Conservation (phyloP, 35 echinoderm and acorn worm species). For the Strongylocentrotus purpuratus region DNA sequence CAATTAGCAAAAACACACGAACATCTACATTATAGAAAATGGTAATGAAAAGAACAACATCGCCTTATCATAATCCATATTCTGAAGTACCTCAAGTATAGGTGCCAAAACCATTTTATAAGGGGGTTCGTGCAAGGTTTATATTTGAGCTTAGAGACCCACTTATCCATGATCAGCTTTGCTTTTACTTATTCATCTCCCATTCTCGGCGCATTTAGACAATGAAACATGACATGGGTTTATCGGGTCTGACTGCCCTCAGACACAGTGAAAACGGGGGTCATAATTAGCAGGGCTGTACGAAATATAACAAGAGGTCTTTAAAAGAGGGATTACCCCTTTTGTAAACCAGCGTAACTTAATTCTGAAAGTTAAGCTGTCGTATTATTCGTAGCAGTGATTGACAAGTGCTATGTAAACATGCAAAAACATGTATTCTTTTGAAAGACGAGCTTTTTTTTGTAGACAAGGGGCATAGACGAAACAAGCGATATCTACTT, state of each 20-base stretch:
- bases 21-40: background rate
- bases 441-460: no score
- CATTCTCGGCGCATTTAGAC: background rate
- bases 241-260: background rate
- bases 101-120: background rate
- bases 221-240: background rate
- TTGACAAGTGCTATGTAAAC: background rate
- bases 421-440: background rate
- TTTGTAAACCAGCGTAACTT: background rate
- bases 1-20: background rate
- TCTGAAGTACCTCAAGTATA: background rate
- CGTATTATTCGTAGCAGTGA: background rate
- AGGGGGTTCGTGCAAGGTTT: background rate
- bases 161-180: background rate
- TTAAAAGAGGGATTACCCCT: background rate
- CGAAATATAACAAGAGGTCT: background rate
- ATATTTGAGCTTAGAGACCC: background rate
- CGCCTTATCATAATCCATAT: background rate
- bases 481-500: no score
- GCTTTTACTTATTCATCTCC: background rate
- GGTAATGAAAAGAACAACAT: background rate
- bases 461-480: no score
- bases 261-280: background rate
- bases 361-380: background rate
- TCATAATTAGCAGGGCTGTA: conserved; percentile 2